Evolutionary conservation across 2,797 vertebrate genomes (phyloP).

Genomic region (Lacerta viridis): DNA sequence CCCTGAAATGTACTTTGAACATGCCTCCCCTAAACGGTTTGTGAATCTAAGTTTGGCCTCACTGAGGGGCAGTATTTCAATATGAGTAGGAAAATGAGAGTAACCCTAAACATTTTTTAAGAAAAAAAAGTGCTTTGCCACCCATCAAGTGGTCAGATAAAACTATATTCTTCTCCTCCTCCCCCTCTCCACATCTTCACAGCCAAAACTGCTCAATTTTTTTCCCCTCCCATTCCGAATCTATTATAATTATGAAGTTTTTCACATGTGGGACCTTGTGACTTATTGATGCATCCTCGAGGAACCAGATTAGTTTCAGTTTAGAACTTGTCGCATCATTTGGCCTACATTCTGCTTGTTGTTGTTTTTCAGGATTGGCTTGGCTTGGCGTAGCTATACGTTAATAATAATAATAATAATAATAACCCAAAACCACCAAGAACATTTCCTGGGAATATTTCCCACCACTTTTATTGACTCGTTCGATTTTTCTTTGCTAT

Average conservation of each 20-base stretch:
- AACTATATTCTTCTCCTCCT: background rate
- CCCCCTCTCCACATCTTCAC: background rate
- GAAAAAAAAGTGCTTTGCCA: too few species aligned
- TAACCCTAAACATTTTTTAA: too few species aligned
- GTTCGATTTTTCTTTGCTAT: slow-evolving; percentile 41
- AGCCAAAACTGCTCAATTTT: background rate
- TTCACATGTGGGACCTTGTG: slow-evolving; percentile 32
- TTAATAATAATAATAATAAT: background rate
- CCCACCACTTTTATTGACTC: slow-evolving; percentile 31
- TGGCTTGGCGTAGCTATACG: slow-evolving; percentile 10
- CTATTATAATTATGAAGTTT: background rate
- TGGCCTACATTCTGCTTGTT: slow-evolving; percentile 75
- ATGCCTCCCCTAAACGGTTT: too few species aligned
- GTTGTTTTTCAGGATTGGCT: slow-evolving; percentile 61
- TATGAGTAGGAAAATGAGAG: too few species aligned
- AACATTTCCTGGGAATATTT: background rate
- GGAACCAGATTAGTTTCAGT: slow-evolving; percentile 52
- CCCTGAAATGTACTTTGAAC: too few species aligned
- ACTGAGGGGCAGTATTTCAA: too few species aligned
- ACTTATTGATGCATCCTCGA: slow-evolving; percentile 41
- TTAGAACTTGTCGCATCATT: background rate
- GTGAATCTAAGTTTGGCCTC: too few species aligned
- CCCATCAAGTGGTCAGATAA: background rate
- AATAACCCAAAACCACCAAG: slow-evolving; percentile 5
- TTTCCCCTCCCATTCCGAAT: background rate